Percentiles rank a stretch among this genome's conserved stretches.
Evolutionary conservation across 2,797 vertebrate genomes (phyloP).

Genomic region (Rhinoraja longicauda): DNA sequence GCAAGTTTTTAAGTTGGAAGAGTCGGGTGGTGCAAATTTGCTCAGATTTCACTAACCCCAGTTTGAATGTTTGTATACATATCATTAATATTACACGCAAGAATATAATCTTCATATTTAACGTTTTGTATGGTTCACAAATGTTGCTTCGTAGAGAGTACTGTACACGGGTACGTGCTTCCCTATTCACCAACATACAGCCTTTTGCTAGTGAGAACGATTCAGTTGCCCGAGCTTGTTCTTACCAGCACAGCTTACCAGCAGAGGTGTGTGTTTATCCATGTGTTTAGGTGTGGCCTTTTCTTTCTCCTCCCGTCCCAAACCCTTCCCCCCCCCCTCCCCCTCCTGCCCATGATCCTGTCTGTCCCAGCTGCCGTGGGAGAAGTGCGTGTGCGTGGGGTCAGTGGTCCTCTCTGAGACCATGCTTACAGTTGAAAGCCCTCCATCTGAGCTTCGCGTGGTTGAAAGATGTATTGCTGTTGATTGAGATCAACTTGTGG

Average conservation of each 20-base stretch:
- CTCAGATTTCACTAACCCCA: constrained; percentile 19
- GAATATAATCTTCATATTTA: constrained; percentile 37
- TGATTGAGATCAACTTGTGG: constrained; percentile 90
- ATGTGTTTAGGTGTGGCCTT: constrained; percentile 2
- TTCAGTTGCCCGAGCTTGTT: neutral
- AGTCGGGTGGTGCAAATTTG: constrained; percentile 37
- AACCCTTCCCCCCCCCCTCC: neutral
- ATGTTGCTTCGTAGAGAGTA: constrained; percentile 6
- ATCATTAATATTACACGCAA: constrained; percentile 36
- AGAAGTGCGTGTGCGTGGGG: constrained; percentile 25
- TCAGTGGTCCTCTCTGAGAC: constrained; percentile 17
- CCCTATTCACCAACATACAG: constrained; percentile 25
- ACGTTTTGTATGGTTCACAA: constrained; percentile 19
- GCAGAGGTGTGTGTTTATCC: neutral
- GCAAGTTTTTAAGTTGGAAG: constrained; percentile 33
- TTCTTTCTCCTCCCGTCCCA: neutral
- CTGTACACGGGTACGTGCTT: constrained; percentile 16
- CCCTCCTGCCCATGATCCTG: neutral
- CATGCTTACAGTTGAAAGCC: constrained; percentile 87
- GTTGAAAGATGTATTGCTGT: constrained; percentile 98
- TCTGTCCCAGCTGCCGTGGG: constrained; percentile 3
- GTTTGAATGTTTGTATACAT: constrained; percentile 37
- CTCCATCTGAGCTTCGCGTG: constrained; percentile 95
- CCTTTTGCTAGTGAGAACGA: constrained; percentile 19
- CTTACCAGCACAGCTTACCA: constrained; percentile 25